Conservation (phyloP, 2,888 invertebrate species). For the Diplolepis rosae region DNA sequence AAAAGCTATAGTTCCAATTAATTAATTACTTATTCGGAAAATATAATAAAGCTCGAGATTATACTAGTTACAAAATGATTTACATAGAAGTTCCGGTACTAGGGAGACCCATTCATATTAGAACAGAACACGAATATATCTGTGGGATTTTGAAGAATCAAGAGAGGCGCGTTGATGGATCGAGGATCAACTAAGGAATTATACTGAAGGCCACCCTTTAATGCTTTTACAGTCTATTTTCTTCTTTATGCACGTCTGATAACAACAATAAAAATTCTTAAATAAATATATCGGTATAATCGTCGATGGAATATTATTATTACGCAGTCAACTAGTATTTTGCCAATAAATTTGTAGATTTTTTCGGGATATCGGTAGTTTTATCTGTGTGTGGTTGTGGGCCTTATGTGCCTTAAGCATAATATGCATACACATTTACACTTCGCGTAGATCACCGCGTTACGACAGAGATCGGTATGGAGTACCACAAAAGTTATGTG, state of each 20-base stretch:
- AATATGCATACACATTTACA: constrained; percentile 67
- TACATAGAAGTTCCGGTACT: constrained; percentile 43
- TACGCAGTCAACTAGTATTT: constrained; percentile 64
- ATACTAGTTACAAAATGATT: constrained; percentile 62
- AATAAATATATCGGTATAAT: constrained; percentile 71
- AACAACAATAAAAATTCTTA: constrained; percentile 73
- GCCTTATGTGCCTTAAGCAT: constrained; percentile 58
- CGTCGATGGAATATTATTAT: constrained; percentile 70
- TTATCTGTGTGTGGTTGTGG: constrained; percentile 31
- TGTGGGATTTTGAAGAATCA: constrained; percentile 34
- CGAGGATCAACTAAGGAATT: constrained; percentile 71
- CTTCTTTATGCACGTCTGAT: constrained; percentile 65
- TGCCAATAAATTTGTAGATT: constrained; percentile 46
- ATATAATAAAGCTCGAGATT: constrained; percentile 62
- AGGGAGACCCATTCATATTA: constrained; percentile 45
- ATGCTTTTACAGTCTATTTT: constrained; percentile 72
- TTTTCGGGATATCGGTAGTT: constrained; percentile 33
- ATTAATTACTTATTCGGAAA: background rate
- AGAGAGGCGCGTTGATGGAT: constrained; percentile 41
- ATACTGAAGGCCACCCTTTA: constrained; percentile 72
- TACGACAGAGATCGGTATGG: constrained; percentile 55
- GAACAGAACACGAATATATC: constrained; percentile 48
- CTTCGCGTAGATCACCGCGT: constrained; percentile 59
- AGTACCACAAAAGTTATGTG: constrained; percentile 59
- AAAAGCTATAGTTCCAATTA: background rate